Base-by-base conservation (phyloP, 1,140 invertebrate species). In the Ectropis grisescens region DNA sequence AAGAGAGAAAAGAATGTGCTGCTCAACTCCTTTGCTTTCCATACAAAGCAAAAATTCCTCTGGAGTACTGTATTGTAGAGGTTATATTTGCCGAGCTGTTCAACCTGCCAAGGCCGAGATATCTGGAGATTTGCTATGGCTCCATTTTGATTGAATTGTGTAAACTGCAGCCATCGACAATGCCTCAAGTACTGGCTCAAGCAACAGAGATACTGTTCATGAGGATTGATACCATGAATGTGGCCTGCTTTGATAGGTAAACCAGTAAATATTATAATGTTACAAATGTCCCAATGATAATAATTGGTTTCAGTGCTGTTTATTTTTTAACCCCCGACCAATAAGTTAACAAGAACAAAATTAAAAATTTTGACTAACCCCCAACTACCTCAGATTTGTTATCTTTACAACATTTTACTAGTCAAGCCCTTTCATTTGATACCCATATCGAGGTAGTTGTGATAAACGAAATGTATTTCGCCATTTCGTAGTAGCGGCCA, bases 1-100 rank as follows among this genome's bases (percentile, higher is more conserved):
- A 89, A 3, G 96, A 98, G 71, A 85, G 97, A 37, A 98, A 98
- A 83, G 94, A 97, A 65, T 98, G 97, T 85, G 95, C 96, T 24
- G 90, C 91, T 2, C 90, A 95, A 54, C 69, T 99, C n/a, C 76
- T 99, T 2, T 93, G 92, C 57, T 98, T 97, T 64, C 92, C 93
- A 2, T 93, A 96, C 47, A 96, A 96, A 83, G 87, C 91, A 3
- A 97, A 97, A 82, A 94, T 99, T 47, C 98, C 98, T 1, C 71
- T 99, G 8, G 97, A 99, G 64, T 99, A 99, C 78, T 97, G 98
- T 80, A 98, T 99, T 46, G 93, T 99, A 1, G 97, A 99, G 85
- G 93, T 97, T 1, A 92, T 98, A 55, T 96, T 99, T 85, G 91
- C 90, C 2, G 94, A 98, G 83, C 67, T 99, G 19, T 98, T 99